A percentile compares a stretch with the other conserved stretches of the same genome.
Conservation (phyloP, 1,140 invertebrate genomes). For the Goniozus legneri region DNA sequence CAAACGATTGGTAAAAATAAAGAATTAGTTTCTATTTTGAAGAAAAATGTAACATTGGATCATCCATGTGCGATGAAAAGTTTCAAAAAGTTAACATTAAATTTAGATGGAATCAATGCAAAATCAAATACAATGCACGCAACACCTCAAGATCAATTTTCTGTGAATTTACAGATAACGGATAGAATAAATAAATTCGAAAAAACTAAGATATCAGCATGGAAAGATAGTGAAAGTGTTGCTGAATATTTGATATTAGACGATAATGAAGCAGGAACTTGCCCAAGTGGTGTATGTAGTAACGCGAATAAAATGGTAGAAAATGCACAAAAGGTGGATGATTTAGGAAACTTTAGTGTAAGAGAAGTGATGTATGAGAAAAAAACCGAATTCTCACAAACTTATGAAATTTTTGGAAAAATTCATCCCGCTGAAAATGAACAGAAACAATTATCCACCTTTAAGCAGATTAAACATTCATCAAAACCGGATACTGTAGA, state of each 20-base stretch:
- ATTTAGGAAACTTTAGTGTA: not conserved
- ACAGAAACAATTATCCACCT: conserved; percentile 28
- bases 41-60: conserved; percentile 22
- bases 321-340: not conserved
- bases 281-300: not conserved
- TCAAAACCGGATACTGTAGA: conserved; percentile 40
- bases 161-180: conserved; percentile 30
- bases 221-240: conserved; percentile 35
- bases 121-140: conserved; percentile 1
- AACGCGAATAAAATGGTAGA: not conserved
- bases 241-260: conserved; percentile 45
- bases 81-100: conserved; percentile 26
- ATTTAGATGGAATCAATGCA: conserved; percentile 15
- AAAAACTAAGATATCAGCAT: conserved; percentile 12
- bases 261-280: conserved; percentile 17
- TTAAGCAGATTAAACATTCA: conserved; percentile 28
- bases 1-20: conserved; percentile 21
- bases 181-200: conserved; percentile 29
- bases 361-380: conserved; percentile 32
- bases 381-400: conserved; percentile 32
- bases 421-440: conserved; percentile 25
- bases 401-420: conserved; percentile 31
- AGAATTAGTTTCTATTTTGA: conserved; percentile 32
- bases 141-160: conserved; percentile 2
- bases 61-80: conserved; percentile 9